Evolutionary conservation across 1,140 invertebrate genomes (phyloP), one percentile per base, ranked within the genome.

Genomic region (Drosophila oshimai): DNA sequence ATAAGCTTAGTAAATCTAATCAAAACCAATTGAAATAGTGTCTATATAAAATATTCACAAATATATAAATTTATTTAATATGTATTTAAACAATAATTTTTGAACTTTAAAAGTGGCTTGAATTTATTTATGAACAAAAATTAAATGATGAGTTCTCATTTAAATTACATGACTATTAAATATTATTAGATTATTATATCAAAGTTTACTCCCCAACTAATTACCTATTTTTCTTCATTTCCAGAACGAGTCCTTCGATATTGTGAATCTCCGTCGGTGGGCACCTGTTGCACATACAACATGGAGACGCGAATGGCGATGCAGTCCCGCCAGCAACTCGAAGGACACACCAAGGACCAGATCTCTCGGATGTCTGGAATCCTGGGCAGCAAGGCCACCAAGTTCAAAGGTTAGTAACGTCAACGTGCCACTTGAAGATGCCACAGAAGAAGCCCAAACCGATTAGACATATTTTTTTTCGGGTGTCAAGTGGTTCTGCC

Each of bases 381-480:
- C 24, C 68, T 93, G 26, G 90, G 91, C 42, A 90, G 89, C 34
- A 91, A 92, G 74, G 92, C 92, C 12, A 88, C 86, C 47, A 92
- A 92, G 83, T 92, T 93, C 64, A 92, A 93, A 77, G 91, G 92
- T 92, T 81, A 91, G 91, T 88, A 28, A 24, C 42, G 15, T 20
- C 49, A 68, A 57, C 60, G 18, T 71, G 58, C 76, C 72, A 86
- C 81, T 89, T 70, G 74, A 86, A 58, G 22, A 13, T 68, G 75
- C 58, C 75, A 79, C 50, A 34, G 45, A 49, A 34, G 45, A 49
- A 39, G 36, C 37, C 54, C n/a, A n/a, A n/a, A 61, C 7, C 51
- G 58, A 50, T 61, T 47, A 54, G 31, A 45, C 58, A 58, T 76
- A n/a, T 60, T 31, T 15, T 39, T 71, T 64, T 50, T 54, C 50